Base-by-base conservation (phyloP, 2,888 invertebrate genomes). In the Zelleria hepariella region DNA sequence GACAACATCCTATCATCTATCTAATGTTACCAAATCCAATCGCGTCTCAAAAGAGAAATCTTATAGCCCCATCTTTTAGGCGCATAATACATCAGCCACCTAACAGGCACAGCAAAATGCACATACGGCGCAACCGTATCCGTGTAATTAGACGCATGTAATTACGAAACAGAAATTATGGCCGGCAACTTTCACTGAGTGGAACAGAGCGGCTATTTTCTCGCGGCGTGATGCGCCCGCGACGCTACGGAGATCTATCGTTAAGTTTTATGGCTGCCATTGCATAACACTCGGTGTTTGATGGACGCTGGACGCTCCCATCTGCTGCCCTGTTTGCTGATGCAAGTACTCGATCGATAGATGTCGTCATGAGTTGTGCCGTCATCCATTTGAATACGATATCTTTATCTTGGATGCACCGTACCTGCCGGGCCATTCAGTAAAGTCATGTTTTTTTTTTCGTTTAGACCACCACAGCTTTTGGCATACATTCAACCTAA, bases 121-220 rank as follows among this genome's bases (percentile, higher is more conserved):
- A 10, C 32, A 32, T 32, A 32, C 49, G 18, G n/a, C n/a, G 24
- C 15, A 15, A 3, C n/a, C 52, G 32, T 27, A 42, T 51, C 20
- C 27, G 52, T 58, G n/a, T 52, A 60, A 72, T 76, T 72, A 75
- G 75, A 74, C 69, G 69, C 32, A 42, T 42, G 15, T 68, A 70
- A 79, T 80, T 79, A 78, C 78, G 75, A 80, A 80, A 81, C 82
- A 80, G 80, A 81, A n/a, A 80, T 80, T 81, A 71, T 71, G 75
- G 72, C 69, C 69, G 71, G 71, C 72, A 78, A 86, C 86, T 87
- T 87, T 87, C 86, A 86, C 86, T 85, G 68, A 68, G 68, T 73
- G 78, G 78, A 80, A 74, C 78, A 71, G 32, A 10, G 32, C 15
- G 32, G 78, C 75, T 78, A 77, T 80, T 78, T 80, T 81, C 80